Base-by-base conservation (phyloP, 1,140 invertebrate genomes). In the Meloidogyne exigua region DNA sequence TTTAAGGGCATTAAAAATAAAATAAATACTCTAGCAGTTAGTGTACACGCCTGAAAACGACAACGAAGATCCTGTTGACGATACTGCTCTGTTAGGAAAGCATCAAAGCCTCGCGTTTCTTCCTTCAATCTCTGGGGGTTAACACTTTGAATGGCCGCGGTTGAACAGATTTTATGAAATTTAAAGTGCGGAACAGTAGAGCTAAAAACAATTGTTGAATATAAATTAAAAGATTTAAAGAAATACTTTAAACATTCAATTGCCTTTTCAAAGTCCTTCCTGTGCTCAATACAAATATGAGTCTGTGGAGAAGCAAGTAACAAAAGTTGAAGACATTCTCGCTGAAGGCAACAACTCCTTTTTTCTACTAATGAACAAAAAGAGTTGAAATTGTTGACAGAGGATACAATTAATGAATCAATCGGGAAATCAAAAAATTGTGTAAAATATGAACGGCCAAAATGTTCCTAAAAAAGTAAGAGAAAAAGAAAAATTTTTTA, bases 401-500 rank as follows among this genome's bases (percentile, higher is more conserved):
- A 75, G 9, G 79, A 80, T 11, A 80, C 80, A 67, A 80, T 68
- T 25, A 80, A 64, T 28, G 79, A 63, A 26, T 80, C 79, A 57
- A 80, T 81, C 9, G 79, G 79, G 44, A 80, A 80, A 23, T 80
- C 79, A 57, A 80, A 80, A 63, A 76, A 80, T 64, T 81, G 78
- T 1, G 78, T 81, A 5, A 76, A 32, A 25, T 80, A 80, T 32
- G 74, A 63, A 28, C 68, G 80, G 42, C 76, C 76, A n/a, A 79
- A 70, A 28, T 57, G 42, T 15, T 79, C 77, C 79, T 74, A 32
- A 32, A 32, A 32, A 3, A 3, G 28, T 3, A 32, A 32, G 7
- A 32, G 28, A 32, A 32, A n/a, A n/a, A n/a, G n/a, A n/a, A n/a
- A n/a, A n/a, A n/a, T n/a, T n/a, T n/a, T 32, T 32, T 3, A 32